Base-by-base conservation (phyloP, 2,888 invertebrate species). In the Eretmocerus hayati region DNA sequence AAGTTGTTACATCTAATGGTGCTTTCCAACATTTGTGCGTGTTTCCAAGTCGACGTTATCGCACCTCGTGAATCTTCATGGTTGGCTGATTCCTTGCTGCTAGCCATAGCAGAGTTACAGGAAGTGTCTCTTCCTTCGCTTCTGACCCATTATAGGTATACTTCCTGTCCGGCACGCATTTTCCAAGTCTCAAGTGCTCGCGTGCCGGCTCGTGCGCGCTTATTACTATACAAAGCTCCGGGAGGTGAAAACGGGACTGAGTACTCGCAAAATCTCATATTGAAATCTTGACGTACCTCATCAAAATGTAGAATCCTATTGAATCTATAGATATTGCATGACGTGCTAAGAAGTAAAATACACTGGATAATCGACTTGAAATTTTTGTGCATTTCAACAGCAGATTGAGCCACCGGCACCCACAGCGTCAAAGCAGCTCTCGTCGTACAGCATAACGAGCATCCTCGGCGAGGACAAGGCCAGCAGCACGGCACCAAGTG, bases 391-490 rank as follows among this genome's bases (percentile, higher is more conserved):
- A 38, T 19, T 19, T 19, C 16, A 13, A n/a, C 51, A 56, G 39
- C 53, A 56, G 26, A 36, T 9, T 16, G 33, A 33, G 15, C 33
- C 50, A 40, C 58, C 60, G 56, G 46, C 60, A 54, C 63, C 66
- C 38, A 61, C 69, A 6, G 67, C 66, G 18, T 62, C 67, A 15
- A 69, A 73, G 65, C 64, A 77, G 69, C 62, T 77, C 57, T 83
- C 85, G 72, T 87, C 85, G 68, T 89, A 89, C 74, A 89, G 89
- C 75, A 90, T 90, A 70, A 87, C 87, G 65, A 88, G 89, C 56
- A 76, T 90, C 67, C 75, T 90, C 62, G 84, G 85, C 52, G 82
- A 83, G 56, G 77, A 81, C 69, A 77, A 74, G 59, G 78, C 72
- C 19, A 9, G 19, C 8, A 73, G 65, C 69, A n/a, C n/a, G n/a